These are phyloP conservation scores for Calonectris borealis DNA, from an alignment of 2,113 vertebrate species.

Conservation along the genomic window DNA sequence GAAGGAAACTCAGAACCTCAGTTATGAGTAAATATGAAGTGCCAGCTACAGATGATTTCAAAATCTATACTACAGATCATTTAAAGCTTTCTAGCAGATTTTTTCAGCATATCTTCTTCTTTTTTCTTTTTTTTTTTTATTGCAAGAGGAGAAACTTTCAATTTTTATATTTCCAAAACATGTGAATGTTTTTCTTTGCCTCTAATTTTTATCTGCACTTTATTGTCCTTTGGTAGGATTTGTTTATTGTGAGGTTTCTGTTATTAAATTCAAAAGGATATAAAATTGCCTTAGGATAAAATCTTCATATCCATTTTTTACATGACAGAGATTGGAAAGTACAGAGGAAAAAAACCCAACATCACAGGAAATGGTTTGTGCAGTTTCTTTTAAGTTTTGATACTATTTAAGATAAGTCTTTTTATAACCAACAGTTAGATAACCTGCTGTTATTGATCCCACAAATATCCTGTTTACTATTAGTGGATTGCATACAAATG, in stretches of 20 bases:
- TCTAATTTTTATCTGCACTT: neutral
- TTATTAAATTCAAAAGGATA: neutral
- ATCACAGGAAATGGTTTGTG: neutral
- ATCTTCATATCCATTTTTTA: neutral
- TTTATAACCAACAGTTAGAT: neutral
- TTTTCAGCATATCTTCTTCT: neutral
- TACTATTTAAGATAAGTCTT: neutral
- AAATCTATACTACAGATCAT: neutral
- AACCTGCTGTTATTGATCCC: neutral
- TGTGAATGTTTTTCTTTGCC: neutral
- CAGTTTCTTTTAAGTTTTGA: neutral
- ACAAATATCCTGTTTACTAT: neutral
- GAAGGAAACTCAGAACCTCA: neutral
- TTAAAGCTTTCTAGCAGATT: neutral
- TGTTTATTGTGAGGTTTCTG: neutral
- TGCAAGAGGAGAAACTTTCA: neutral
- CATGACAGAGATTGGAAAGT: neutral
- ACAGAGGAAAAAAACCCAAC: neutral
- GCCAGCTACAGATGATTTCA: neutral
- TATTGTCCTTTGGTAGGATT: neutral
- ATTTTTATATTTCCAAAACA: neutral
- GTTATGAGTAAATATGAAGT: neutral
- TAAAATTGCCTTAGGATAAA: neutral
- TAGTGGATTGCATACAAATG: neutral
- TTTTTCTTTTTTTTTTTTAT: neutral